Base-by-base conservation (phyloP, 2,113 vertebrate genomes). In the Antechinus flavipes region DNA sequence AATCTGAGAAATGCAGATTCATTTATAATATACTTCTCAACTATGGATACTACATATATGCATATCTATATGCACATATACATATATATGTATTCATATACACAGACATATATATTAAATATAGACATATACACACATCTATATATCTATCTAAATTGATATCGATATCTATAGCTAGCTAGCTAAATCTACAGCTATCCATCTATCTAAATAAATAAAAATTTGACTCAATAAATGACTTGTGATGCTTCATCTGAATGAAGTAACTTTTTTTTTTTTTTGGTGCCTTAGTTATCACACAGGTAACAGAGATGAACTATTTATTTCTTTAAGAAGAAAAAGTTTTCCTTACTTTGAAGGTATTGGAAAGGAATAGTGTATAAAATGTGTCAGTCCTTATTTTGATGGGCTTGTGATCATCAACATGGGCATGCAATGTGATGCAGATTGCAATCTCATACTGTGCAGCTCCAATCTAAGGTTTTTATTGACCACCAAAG, bases 1-100 rank as follows among this genome's bases (percentile, higher is more conserved):
- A 93, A 94, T 96, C 96, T 97, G 53, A 94, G 89, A 42, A n/a
- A 54, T 11, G 52, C 91, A 92, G 27, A 90, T 92, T 91, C 53
- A 76, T 96, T 25, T 89, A n/a, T 58, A 93, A 58, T 30, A 50
- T 76, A 35, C 35, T 91, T 96, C 58, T 89, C 35, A 8, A 42
- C 35, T 84, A 27, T 90, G 8, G 47, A 94, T 27, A 55, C 50
- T 27, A 93, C 49, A 52, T 52, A 10, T 52, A 52, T 52, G 6
- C 1, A 11, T 52, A 52, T 10, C 0, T 10, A 52, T 11, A 9
- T 52, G 1, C 50, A 52, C 50, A 52, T 52, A 52, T 10, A 0
- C 50, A 52, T 11, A 52, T 52, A 52, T 52, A 50, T 50, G 49
- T 50, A 50, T 50, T 4, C 50, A 50, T 50, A 50, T 8, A 50